Evolutionary conservation across 1,140 invertebrate species (phyloP), one percentile per base, ranked within the genome.

Genomic region (Lineus longissimus): DNA sequence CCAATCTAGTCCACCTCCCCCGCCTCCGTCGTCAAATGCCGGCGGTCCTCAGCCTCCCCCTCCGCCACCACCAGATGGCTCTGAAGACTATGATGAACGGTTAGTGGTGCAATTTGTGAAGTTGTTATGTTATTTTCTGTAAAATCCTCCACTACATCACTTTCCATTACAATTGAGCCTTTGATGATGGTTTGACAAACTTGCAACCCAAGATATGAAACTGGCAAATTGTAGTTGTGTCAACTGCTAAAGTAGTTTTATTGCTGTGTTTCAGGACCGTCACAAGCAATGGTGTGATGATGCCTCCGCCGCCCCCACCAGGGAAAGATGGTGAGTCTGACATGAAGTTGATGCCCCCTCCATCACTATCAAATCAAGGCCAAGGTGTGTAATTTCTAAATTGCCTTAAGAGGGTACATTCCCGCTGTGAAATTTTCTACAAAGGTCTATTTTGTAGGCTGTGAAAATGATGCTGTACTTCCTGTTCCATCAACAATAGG

Each of bases 291-390:
- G 19, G 25, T 51, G n/a, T 27, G 47, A 17, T 36, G 27, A 22
- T 58, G 27, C 27, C 29, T 2, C 56, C 29, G 17, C 56, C 29
- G 19, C 29, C 56, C 17, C 29, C 56, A 11, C 29, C 62, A 61
- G 63, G 19, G 36, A 36, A 17, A n/a, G 63, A 31, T 45, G 29
- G 22, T 19, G 58, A 56, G 22, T 36, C 47, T 62, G 72, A 72
- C 45, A 70, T 70, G 56, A 61, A 65, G 33, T 30, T 73, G 61
- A 73, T 75, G 71, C 75, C 75, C 1, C 75, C 73, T 29, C 71
- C 73, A 45, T 70, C 74, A 22, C 67, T 73, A 54, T 68, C 71
- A 23, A 43, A 55, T 47, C 27, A 41, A 25, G 59, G 68, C 66
- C 47, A 65, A 29, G n/a, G 27, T 30, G 33, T 43, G 22, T 57